These are phyloP conservation scores for Platyrinchus mystaceus DNA, from an alignment of 2,797 vertebrate species.

Conservation along the genomic window DNA sequence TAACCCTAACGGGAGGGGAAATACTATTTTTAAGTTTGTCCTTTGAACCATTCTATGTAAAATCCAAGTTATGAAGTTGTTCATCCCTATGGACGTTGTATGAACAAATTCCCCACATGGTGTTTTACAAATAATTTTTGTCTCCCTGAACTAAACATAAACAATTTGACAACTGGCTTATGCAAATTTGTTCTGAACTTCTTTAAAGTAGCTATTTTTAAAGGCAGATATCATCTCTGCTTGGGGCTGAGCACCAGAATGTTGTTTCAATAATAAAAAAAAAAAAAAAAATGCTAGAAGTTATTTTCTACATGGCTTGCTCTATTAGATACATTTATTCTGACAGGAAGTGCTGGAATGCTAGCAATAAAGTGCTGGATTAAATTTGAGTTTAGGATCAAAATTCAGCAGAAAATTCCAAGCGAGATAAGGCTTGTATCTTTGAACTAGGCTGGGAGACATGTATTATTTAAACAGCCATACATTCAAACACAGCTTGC, in stretches of 20 bases:
- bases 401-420: conserved; percentile 25
- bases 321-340: conserved; percentile 60
- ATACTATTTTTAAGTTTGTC: conserved; percentile 25
- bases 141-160: conserved; percentile 66
- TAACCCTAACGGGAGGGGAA: conserved; percentile 38
- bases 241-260: conserved; percentile 57
- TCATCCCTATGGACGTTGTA: conserved; percentile 35
- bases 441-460: not conserved
- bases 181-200: conserved; percentile 69
- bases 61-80: conserved; percentile 24
- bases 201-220: conserved; percentile 75
- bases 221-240: conserved; percentile 68
- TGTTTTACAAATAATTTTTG: conserved; percentile 71
- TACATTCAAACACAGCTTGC: not conserved
- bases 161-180: conserved; percentile 66
- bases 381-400: conserved; percentile 5
- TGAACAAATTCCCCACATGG: conserved; percentile 54
- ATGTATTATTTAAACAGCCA: conserved; percentile 12
- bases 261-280: conserved; percentile 49
- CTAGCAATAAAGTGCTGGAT: conserved; percentile 22
- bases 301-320: conserved; percentile 69
- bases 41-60: conserved; percentile 4
- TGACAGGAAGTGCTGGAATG: conserved; percentile 52
- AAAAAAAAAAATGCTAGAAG: conserved; percentile 27
- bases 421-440: not conserved